Conservation (phyloP, 2,113 vertebrate species). For the Indicator indicator region DNA sequence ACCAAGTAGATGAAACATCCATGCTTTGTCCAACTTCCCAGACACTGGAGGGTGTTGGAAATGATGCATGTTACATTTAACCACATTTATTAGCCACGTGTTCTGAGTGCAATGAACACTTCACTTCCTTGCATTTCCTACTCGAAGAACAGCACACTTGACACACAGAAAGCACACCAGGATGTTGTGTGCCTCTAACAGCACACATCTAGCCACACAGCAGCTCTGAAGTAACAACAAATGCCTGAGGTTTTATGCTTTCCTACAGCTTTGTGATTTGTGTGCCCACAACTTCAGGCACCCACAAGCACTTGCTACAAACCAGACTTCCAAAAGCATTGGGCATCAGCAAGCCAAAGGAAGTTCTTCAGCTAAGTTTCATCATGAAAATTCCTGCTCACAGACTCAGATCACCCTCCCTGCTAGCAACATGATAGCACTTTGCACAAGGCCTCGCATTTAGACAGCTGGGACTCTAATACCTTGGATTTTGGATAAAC, state of each 20-base stretch:
- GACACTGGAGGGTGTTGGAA: conserved; percentile 48
- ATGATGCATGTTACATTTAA: conserved; percentile 53
- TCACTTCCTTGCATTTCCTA: background rate
- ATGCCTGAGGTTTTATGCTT: background rate
- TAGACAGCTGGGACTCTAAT: background rate
- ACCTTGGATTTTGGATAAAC: background rate
- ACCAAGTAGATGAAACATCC: background rate
- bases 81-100: conserved; percentile 24
- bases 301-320: background rate
- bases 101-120: background rate
- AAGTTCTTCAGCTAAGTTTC: background rate
- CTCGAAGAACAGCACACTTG: background rate
- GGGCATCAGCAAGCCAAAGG: background rate
- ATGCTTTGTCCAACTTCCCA: conserved; percentile 44
- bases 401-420: background rate
- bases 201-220: background rate
- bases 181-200: background rate
- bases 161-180: background rate
- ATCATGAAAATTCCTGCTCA: background rate
- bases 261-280: background rate
- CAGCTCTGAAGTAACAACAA: background rate
- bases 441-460: background rate
- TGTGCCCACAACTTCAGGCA: background rate
- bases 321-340: background rate
- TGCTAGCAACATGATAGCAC: background rate